Percentiles rank a stretch among this genome's conserved stretches.
phyloP scores from a whole-genome alignment of 2,888 invertebrate genomes.

The Smittia aterrima region DNA sequence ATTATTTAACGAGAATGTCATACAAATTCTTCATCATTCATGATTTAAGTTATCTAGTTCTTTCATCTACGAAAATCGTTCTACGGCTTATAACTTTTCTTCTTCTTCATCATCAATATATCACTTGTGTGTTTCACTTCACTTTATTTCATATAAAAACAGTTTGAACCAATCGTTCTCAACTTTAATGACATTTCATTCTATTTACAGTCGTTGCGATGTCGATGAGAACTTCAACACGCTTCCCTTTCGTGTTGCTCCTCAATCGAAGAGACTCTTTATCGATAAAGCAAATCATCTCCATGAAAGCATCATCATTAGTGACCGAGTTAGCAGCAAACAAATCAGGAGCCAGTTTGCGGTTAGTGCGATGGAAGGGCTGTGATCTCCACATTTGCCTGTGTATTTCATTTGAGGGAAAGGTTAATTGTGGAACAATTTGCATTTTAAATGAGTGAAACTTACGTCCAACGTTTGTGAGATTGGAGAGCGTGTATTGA shows the following conservation, averaged over 20 bases:
- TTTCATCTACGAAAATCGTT: constrained; percentile 23
- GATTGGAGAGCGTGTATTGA: constrained; percentile 52
- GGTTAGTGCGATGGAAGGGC: constrained; percentile 42
- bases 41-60: background rate
- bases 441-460: background rate
- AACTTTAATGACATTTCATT: constrained; percentile 11
- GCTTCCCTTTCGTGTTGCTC: background rate
- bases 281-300: constrained; percentile 36
- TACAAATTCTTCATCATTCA: background rate
- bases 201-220: background rate
- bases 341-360: constrained; percentile 2
- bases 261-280: background rate
- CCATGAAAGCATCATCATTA: background rate
- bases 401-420: constrained; percentile 15
- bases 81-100: background rate
- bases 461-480: constrained; percentile 51
- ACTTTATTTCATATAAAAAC: constrained; percentile 39
- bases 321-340: constrained; percentile 17
- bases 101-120: constrained; percentile 22
- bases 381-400: constrained; percentile 45
- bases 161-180: constrained; percentile 29
- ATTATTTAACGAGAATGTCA: background rate
- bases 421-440: background rate
- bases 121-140: constrained; percentile 33
- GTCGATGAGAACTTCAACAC: constrained; percentile 9